Conservation (phyloP, 2,888 invertebrate genomes). For the Laspeyria flexula region DNA sequence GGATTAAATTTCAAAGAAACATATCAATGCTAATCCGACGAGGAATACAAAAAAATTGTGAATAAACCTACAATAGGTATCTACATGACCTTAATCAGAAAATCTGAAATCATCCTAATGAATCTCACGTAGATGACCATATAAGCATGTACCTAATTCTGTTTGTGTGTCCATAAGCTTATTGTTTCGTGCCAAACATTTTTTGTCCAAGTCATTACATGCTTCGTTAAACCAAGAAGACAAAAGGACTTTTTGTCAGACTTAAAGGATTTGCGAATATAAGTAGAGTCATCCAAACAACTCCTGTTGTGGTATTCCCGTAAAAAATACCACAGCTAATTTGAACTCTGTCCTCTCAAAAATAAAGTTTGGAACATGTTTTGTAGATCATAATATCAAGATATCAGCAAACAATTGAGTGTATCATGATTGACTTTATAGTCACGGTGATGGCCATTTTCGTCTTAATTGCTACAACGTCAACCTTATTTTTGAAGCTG, state of each 20-base stretch:
- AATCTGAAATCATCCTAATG: slow-evolving; percentile 41
- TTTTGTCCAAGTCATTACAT: slow-evolving; percentile 53
- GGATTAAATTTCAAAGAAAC: slow-evolving; percentile 2
- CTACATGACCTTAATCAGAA: slow-evolving; percentile 38
- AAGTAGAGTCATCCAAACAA: slow-evolving; percentile 57
- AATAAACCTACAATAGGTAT: slow-evolving; percentile 19
- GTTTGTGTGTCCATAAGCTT: slow-evolving; percentile 39
- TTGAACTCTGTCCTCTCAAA: slow-evolving; percentile 11
- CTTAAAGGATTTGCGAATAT: slow-evolving; percentile 57
- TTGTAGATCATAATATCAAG: slow-evolving; percentile 45
- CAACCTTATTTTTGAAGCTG: slow-evolving; percentile 9
- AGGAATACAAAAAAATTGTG: slow-evolving; percentile 8
- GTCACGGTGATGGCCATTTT: slow-evolving; percentile 29
- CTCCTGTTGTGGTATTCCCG: slow-evolving; percentile 48
- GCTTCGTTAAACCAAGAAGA: slow-evolving; percentile 60
- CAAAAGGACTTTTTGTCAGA: slow-evolving; percentile 57
- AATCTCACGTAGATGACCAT: slow-evolving; percentile 41
- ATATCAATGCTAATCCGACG: slow-evolving; percentile 5
- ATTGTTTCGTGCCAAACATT: slow-evolving; percentile 47
- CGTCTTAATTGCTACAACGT: slow-evolving; percentile 1
- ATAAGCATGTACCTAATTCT: slow-evolving; percentile 39
- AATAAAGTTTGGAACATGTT: slow-evolving; percentile 21
- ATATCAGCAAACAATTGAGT: slow-evolving; percentile 65
- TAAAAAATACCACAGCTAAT: slow-evolving; percentile 17
- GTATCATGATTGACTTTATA: slow-evolving; percentile 60